Base-by-base conservation (phyloP, 1,140 invertebrate genomes). In the Pseudoatta argentina region DNA sequence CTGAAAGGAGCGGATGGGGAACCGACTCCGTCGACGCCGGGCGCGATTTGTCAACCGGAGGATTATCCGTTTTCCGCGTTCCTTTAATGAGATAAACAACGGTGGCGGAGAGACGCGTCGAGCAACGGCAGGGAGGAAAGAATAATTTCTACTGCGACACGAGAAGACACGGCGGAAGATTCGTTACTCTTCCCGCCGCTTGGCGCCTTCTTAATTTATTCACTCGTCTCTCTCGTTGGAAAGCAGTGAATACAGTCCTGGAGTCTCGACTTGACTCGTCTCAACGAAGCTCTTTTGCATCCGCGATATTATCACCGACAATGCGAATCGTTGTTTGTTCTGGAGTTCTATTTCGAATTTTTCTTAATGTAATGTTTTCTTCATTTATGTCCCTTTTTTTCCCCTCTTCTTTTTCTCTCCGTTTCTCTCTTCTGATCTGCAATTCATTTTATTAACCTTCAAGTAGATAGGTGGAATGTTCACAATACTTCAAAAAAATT, bases 1-100 rank as follows among this genome's bases (percentile, higher is more conserved):
- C 16, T 76, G 83, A 89, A 82, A 82, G 63, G 61, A 66, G 12
- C 76, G 75, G 39, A 61, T 55, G 18, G 3, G 73, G 72, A 85
- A 63, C 75, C 79, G 66, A 27, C 34, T 88, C 51, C 24, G 64
- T 48, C 53, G 64, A 67, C 48, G 77, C 55, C 53, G 66, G 66
- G 63, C 66, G 73, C 83, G 89, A 90, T 88, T 88, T 64, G 81
- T 87, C 55, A 77, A n/a, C 21, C 72, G 72, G 71, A 39, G 66
- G 83, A 88, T 91, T 90, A 90, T 90, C 76, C 89, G 72, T 86
- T 83, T 51, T 77, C 86, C 86, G 57, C 66, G 67, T 91, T 87
- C 67, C 89, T 78, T 88, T 90, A 88, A 78, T 88, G 87, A 91
- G 83, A 90, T 87, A 77, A 73, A 87, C 64, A 87, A 91, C 66